phyloP scores from a whole-genome alignment of 2,113 vertebrate species.

The Cryptotis parvus region DNA sequence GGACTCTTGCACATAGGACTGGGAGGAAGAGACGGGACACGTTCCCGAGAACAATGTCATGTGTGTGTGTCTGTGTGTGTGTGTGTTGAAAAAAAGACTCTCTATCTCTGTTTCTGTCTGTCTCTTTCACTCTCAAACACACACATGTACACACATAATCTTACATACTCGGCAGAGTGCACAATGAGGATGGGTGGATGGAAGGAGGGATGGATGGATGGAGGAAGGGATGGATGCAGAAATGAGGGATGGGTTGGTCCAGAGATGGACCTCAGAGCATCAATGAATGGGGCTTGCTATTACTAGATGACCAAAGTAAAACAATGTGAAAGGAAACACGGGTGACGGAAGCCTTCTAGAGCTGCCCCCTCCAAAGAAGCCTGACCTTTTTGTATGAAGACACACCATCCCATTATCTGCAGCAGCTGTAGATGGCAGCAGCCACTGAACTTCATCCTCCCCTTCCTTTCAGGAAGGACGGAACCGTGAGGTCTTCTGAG shows the following conservation, averaged over 20 bases:
- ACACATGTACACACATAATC: neutral
- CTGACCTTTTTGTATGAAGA: neutral
- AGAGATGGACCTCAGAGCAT: neutral
- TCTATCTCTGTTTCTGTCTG: neutral
- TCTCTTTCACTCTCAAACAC: no score
- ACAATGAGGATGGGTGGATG: neutral
- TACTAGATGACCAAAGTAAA: neutral
- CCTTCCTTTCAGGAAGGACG: neutral
- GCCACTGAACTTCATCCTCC: neutral
- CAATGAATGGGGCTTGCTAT: neutral
- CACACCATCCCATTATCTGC: neutral
- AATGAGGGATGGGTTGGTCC: neutral
- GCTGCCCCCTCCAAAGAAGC: neutral
- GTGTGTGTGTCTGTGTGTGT: neutral
- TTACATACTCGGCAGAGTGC: neutral
- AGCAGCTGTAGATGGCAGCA: neutral
- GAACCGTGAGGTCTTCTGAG: conserved; percentile 29
- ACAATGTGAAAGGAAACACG: neutral
- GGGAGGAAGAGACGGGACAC: neutral
- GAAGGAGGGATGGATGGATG: neutral
- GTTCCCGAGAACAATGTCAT: neutral
- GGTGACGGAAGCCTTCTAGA: neutral
- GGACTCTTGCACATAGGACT: neutral
- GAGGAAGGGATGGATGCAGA: neutral
- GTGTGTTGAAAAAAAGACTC: neutral